phyloP scores from a whole-genome alignment of 2,113 vertebrate genomes.

The Enhydra lutris region DNA sequence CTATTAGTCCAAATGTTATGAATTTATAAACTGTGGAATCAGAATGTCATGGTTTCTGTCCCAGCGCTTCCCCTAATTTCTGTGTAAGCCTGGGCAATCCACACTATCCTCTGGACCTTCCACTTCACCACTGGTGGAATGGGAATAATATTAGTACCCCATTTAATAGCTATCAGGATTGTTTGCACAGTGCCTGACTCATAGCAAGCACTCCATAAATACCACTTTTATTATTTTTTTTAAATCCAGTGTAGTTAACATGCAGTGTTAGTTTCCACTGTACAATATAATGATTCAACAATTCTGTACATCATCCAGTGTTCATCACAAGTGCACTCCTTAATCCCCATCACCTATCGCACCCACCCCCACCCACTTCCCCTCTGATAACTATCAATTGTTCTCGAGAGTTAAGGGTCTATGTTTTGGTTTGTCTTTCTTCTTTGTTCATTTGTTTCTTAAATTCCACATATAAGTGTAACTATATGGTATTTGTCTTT shows the following conservation, averaged over 20 bases:
- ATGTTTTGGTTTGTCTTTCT: not conserved
- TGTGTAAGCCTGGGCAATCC: not conserved
- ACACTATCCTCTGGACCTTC: accelerated
- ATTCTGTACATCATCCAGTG: not conserved
- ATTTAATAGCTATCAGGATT: not conserved
- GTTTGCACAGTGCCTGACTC: not conserved
- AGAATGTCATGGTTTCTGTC: not conserved
- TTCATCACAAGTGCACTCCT: not conserved
- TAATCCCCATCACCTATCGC: not conserved
- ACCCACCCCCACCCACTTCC: not conserved
- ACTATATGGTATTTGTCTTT: not conserved
- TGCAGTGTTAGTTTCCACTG: not conserved
- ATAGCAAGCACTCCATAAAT: not conserved
- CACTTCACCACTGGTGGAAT: not conserved
- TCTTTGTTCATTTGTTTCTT: not conserved
- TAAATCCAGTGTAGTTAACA: not conserved
- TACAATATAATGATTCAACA: not conserved
- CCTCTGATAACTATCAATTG: not conserved
- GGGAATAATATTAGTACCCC: not conserved
- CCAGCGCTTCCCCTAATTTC: not conserved
- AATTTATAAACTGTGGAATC: not conserved
- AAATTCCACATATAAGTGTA: not conserved
- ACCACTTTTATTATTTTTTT: not conserved
- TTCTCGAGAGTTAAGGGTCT: not conserved
- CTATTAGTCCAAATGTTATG: not conserved